Evolutionary conservation across 2,888 invertebrate genomes (phyloP), one percentile per base, ranked within the genome.

Genomic region (Platynereis dumerilii): DNA sequence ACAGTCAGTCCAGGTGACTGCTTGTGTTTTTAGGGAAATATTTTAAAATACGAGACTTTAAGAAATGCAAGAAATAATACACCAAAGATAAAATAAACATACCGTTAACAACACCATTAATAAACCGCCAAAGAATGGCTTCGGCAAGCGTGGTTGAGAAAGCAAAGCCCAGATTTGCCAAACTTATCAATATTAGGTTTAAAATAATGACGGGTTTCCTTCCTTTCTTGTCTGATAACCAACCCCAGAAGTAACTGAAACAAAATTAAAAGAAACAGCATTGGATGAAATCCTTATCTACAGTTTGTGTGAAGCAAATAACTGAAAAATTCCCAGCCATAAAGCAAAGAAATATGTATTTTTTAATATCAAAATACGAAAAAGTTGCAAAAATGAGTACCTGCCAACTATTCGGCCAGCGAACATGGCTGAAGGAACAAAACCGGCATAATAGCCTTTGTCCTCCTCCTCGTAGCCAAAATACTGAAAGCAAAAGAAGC

Each of bases 191-290:
- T 10, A 72, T 57, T 3, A 80, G 60, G 5, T 75, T 77, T n/a
- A 75, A 57, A 17, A 81, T 64, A 3, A 80, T 69, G 12, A 81
- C 72, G 22, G 77, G 73, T 58, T 72, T 70, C 48, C 81, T 64
- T 1, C 81, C 81, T 28, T 72, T 72, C 54, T 67, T 70, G 69
- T 81, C 81, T 22, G 80, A 78, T 56, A 80, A 57, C 78, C 78
- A 79, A 5, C 81, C 81, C 81, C 81, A 81, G 69, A 81, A 80
- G 64, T 77, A 78, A 69, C 81, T 81, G 71, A n/a, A n/a, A 58
- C 34, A 48, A 27, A n/a, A 24, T 26, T 27, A 53, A 55, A 26
- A 29, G 20, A 10, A 52, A 24, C 24, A 52, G 3, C 5, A 52
- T 10, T 3, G 20, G 20, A 22, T 24, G 20, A 24, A 52, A 59